These are phyloP conservation scores for Hydractinia symbiolongicarpus DNA, from an alignment of 30 jellyfish, hydroid and myxozoan species.

Conservation along the genomic window DNA sequence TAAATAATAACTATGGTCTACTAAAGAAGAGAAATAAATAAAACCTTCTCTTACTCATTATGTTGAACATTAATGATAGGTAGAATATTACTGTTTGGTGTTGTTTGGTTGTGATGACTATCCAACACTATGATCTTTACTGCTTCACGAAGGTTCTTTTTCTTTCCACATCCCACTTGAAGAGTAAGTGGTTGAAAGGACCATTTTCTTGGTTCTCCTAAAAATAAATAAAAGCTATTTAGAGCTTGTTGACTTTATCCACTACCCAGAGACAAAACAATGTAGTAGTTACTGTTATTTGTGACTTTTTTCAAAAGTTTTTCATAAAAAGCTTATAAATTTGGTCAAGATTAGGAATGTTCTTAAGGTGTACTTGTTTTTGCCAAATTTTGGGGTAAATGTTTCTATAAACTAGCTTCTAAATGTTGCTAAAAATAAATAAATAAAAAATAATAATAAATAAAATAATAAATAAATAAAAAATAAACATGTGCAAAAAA, in stretches of 20 bases:
- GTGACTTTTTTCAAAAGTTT: no score
- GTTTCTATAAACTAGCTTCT: no score
- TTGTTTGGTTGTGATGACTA: conserved; percentile 9
- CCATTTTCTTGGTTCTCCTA: conserved; percentile 15
- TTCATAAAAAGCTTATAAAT: no score
- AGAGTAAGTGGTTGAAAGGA: conserved; percentile 27
- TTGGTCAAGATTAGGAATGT: no score
- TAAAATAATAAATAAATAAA: no score
- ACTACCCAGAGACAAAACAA: background rate
- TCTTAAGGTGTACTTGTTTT: no score
- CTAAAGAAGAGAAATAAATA: background rate
- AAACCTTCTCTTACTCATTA: background rate
- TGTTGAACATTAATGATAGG: conserved; percentile 22
- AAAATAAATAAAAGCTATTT: background rate
- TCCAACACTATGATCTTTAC: conserved; percentile 17
- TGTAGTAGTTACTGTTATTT: no score
- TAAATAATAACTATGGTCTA: no score
- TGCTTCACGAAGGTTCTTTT: conserved; percentile 14
- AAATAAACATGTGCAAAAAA: no score
- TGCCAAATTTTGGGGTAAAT: no score
- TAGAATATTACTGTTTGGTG: background rate
- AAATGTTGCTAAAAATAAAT: no score
- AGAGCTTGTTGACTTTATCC: background rate
- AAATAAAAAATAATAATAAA: no score
- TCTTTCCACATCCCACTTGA: background rate